Base-by-base conservation (phyloP, 2,888 invertebrate genomes). In the Cephus pygmeus region DNA sequence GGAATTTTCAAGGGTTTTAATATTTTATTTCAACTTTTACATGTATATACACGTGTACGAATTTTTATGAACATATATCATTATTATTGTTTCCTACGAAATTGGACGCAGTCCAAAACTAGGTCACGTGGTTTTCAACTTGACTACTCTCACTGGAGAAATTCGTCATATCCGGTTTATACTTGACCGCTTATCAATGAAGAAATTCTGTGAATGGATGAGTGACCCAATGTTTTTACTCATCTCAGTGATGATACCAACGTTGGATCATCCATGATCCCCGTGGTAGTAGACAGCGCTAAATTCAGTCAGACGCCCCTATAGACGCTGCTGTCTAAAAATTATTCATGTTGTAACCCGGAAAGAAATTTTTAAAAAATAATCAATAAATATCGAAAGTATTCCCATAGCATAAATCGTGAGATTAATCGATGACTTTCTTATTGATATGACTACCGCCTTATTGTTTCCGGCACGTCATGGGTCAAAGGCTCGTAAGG, bases 401-500 rank as follows among this genome's bases (percentile, higher is more conserved):
- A 23, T 23, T 23, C 9, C 23, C 56, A 56, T 2, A 56, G 56
- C 2, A 56, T 23, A 56, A 56, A 56, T 56, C 56, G 56, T 56
- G 56, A 56, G 9, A 23, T 23, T 23, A 56, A 56, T 56, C 56
- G 56, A 56, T 56, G 56, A 23, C 56, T 56, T 56, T 56, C 56
- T 56, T 56, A 56, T 56, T 23, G 56, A 23, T 56, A 56, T 56
- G 23, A 23, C 23, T 56, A 23, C 56, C 23, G 23, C 56, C 2
- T 23, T 56, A 71, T 33, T 71, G 11, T 34, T 71, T 71, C 71
- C 71, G 33, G 71, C 71, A 71, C 71, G 71, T 12, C 71, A 71
- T 23, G 71, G 71, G 71, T 71, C 31, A 34, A 23, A 71, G 71
- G 31, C 33, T 34, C 71, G 31, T 33, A 12, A 71, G 2, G 71